Evolutionary conservation across 2,888 invertebrate genomes (phyloP), one percentile per base, ranked within the genome.

Genomic region (Cephalotes varians): DNA sequence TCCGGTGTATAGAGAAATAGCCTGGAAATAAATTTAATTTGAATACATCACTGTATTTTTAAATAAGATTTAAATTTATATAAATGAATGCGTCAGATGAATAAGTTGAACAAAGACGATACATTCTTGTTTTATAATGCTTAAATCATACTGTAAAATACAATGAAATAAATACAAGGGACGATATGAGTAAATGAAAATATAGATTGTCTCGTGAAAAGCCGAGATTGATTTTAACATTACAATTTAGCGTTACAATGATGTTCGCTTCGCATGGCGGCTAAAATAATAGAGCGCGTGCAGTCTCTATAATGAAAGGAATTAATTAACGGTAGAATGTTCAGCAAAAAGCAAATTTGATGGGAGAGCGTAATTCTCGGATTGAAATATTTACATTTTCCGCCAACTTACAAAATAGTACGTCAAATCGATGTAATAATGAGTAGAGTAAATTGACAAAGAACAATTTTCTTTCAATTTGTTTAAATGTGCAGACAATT

Each of bases 321-420:
- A 76, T 76, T 76, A 76, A 76, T 76, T 76, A 76, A 76, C 40
- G 64, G 72, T 51, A 21, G 60, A 74, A 49, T 62, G 62, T 62
- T 62, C 28, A 4, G 40, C 21, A 76, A 76, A 76, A 76, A 76
- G 76, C 40, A 76, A 76, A 76, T 65, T 76, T 54, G 76, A 28
- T 21, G 40, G 40, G 40, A n/a, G 37, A 40, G 76, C 28, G 40
- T 40, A 76, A 65, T 65, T 76, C 65, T 28, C 7, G 40, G 28
- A 76, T 28, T 76, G 76, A 40, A 65, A 76, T 65, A 76, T 76
- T 76, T 76, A 76, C 65, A 40, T 76, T 76, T 76, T 40, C 15
- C 65, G 12, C 47, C 62, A 74, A 76, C 65, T 76, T 76, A 76
- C 51, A 74, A 60, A 60, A 74, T 62, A 47, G 64, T 64, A 15